Percentiles rank a stretch among this genome's conserved stretches.
Evolutionary conservation across 2,113 vertebrate genomes (phyloP).

Genomic region (Donacobius atricapilla): DNA sequence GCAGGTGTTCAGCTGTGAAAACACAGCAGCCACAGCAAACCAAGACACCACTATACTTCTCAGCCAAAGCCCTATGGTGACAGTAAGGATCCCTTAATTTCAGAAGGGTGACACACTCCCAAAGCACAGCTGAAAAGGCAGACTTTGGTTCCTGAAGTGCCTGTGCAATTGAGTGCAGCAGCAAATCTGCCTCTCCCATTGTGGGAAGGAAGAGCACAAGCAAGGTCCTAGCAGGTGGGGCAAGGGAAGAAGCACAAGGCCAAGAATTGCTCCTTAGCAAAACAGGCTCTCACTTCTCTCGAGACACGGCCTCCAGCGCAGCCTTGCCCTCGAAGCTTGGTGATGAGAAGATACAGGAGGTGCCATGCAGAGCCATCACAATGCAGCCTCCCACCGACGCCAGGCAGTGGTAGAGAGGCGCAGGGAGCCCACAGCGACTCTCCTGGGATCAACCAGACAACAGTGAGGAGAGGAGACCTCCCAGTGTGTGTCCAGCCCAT

Average conservation of each 20-base stretch:
- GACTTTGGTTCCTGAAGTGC: background rate
- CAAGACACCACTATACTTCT: fast-evolving
- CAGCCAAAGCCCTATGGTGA: background rate
- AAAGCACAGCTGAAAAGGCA: background rate
- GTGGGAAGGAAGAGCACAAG: background rate
- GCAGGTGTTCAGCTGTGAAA: background rate
- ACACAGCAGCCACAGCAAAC: background rate
- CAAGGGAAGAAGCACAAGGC: background rate
- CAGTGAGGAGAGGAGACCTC: background rate
- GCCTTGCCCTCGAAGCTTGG: conserved; percentile 77
- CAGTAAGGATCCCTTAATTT: background rate
- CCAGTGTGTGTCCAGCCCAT: fast-evolving
- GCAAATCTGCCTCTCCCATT: background rate
- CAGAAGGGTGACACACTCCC: background rate
- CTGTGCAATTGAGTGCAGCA: background rate
- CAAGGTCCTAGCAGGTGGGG: fast-evolving
- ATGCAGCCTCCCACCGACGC: conserved; percentile 84
- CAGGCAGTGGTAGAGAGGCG: conserved; percentile 91
- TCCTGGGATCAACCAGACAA: conserved; percentile 63
- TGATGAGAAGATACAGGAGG: conserved; percentile 77
- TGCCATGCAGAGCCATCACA: conserved; percentile 76
- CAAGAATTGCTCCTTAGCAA: fast-evolving
- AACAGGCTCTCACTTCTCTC: conserved; percentile 79
- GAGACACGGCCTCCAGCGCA: conserved; percentile 76
- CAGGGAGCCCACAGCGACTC: conserved; percentile 69